Evolutionary conservation across 2,113 vertebrate genomes (phyloP).

Genomic region (Anguilla japonica): DNA sequence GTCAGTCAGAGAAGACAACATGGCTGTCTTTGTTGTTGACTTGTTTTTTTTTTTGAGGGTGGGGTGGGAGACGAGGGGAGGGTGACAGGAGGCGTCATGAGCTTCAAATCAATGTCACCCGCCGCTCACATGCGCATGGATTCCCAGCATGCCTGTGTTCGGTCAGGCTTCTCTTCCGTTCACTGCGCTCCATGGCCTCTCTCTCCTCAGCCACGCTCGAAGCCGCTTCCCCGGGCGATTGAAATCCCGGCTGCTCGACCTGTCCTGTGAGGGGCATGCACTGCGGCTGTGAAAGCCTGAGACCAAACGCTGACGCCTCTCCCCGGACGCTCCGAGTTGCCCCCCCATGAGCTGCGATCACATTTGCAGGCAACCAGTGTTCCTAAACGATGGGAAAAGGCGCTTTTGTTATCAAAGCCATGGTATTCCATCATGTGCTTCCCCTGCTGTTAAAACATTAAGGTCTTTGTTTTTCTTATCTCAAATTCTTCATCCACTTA

Average conservation of each 20-base stretch:
- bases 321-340: neutral
- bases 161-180: neutral
- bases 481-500: neutral
- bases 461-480: conserved; percentile 1
- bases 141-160: neutral
- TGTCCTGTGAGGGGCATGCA: neutral
- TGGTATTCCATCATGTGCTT: neutral
- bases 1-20: neutral
- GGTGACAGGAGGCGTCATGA: neutral
- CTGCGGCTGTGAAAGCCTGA: neutral
- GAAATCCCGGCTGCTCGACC: neutral
- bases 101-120: neutral
- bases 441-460: neutral
- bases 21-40: neutral
- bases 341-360: neutral
- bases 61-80: no score
- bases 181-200: neutral
- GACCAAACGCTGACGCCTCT: neutral
- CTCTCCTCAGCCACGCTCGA: neutral
- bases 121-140: neutral
- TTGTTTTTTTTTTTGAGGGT: neutral
- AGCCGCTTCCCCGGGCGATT: neutral
- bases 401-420: neutral
- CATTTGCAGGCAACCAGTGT: neutral
- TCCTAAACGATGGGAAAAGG: neutral